Evolutionary conservation across 1,140 invertebrate genomes (phyloP).

Genomic region (Eciton burchellii): DNA sequence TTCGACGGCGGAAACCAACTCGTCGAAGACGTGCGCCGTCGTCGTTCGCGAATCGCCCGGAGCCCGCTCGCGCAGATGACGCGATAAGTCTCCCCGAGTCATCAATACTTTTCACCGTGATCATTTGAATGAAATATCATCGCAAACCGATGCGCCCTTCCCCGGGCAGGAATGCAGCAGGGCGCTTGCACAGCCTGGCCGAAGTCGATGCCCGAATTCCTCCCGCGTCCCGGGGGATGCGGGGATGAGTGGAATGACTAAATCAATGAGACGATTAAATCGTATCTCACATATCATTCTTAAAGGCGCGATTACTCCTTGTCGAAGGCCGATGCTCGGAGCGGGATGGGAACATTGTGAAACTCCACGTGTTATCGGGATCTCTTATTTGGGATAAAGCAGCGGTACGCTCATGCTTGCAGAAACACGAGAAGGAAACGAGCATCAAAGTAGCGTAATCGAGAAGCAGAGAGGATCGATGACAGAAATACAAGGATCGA

Average conservation of each 20-base stretch:
- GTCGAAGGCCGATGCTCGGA: not conserved
- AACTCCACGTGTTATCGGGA: not conserved
- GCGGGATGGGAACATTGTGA: not conserved
- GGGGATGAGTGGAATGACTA: not conserved
- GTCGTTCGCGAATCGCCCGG: slow-evolving; percentile 59
- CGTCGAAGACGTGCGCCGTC: not conserved
- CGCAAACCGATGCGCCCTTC: slow-evolving; percentile 28
- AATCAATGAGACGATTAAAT: too few species aligned
- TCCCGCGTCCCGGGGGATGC: not conserved
- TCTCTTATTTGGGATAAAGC: not conserved
- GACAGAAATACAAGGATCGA: slow-evolving; percentile 63
- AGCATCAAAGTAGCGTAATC: slow-evolving; percentile 17
- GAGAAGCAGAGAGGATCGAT: slow-evolving; percentile 60
- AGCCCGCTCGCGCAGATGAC: slow-evolving; percentile 68
- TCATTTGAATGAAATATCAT: slow-evolving; percentile 75
- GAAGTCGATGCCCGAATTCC: slow-evolving; percentile 31
- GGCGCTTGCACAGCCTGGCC: slow-evolving; percentile 37
- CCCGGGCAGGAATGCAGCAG: slow-evolving; percentile 23
- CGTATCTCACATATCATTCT: not conserved
- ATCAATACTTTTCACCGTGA: slow-evolving; percentile 75
- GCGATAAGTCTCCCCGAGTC: slow-evolving; percentile 73
- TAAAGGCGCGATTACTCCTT: not conserved
- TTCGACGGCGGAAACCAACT: slow-evolving; percentile 12
- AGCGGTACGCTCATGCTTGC: not conserved
- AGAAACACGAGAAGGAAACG: not conserved